Conservation (phyloP, 2,797 vertebrate species). For the Psittacula derbiana region DNA sequence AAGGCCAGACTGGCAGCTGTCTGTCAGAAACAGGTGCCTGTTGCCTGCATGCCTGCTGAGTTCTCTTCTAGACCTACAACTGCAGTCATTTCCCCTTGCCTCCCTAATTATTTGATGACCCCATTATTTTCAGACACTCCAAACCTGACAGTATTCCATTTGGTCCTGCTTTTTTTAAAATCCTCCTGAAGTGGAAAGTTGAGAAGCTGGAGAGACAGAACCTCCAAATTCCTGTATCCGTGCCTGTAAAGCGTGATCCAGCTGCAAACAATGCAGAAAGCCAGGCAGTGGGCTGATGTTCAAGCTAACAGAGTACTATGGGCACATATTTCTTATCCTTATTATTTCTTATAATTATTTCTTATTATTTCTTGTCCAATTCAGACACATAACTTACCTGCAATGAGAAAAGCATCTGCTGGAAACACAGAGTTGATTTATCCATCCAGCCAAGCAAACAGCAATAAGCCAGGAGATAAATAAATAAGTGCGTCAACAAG, state of each 20-base stretch:
- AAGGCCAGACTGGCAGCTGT: background rate
- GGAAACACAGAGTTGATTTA: background rate
- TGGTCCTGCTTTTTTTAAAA: background rate
- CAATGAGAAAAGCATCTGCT: background rate
- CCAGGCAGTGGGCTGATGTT: rapidly evolving
- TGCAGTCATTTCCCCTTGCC: background rate
- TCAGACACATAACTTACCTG: background rate
- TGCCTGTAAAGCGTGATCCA: rapidly evolving
- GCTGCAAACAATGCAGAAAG: background rate
- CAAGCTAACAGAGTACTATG: background rate
- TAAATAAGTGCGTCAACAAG: background rate
- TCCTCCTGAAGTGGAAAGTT: background rate
- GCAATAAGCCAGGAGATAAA: background rate
- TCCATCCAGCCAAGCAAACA: background rate
- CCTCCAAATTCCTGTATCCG: background rate
- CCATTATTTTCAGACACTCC: background rate
- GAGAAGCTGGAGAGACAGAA: background rate
- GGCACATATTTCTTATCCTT: background rate
- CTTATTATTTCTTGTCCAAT: background rate
- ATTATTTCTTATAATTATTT: background rate
- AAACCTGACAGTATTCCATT: background rate
- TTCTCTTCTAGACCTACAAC: background rate
- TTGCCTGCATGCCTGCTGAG: background rate
- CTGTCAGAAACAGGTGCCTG: rapidly evolving
- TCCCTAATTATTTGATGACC: background rate